Evolutionary conservation across 2,888 invertebrate species (phyloP).

Genomic region (Tetranychus piercei): DNA sequence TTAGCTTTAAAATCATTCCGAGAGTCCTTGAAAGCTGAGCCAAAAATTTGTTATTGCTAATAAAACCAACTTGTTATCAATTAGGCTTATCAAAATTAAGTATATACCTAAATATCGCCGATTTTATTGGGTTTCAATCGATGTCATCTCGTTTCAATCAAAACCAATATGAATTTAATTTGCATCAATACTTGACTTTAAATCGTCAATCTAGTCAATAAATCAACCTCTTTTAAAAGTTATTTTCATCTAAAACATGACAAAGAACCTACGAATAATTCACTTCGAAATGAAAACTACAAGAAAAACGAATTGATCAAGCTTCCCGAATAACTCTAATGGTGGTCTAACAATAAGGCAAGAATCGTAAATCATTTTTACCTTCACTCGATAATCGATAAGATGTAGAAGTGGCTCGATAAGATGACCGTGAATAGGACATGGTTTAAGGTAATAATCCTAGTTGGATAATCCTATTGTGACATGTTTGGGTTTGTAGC

Average conservation of each 20-base stretch:
- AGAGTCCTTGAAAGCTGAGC: background rate
- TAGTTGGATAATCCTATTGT: no score
- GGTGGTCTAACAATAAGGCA: background rate
- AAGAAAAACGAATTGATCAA: no score
- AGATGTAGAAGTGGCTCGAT: background rate
- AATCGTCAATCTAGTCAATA: background rate
- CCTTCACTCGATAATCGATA: slow-evolving; percentile 1
- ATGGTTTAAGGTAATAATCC: background rate
- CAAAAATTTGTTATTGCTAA: background rate
- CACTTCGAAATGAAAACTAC: background rate
- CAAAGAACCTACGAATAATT: background rate
- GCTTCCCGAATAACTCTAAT: no score
- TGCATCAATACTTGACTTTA: background rate
- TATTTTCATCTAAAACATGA: no score
- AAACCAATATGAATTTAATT: background rate
- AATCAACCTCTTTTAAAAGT: background rate
- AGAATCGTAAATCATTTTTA: background rate
- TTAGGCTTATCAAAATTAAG: background rate
- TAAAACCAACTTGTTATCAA: background rate
- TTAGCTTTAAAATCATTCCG: background rate
- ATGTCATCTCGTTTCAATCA: no score
- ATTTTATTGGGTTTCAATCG: no score
- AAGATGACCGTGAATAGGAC: slow-evolving; percentile 8
- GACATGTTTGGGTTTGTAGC: no score
- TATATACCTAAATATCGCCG: background rate